Percentiles rank a stretch among this genome's conserved stretches.
Conservation (phyloP, 2,888 invertebrate genomes). For the Polyommatus icarus region DNA sequence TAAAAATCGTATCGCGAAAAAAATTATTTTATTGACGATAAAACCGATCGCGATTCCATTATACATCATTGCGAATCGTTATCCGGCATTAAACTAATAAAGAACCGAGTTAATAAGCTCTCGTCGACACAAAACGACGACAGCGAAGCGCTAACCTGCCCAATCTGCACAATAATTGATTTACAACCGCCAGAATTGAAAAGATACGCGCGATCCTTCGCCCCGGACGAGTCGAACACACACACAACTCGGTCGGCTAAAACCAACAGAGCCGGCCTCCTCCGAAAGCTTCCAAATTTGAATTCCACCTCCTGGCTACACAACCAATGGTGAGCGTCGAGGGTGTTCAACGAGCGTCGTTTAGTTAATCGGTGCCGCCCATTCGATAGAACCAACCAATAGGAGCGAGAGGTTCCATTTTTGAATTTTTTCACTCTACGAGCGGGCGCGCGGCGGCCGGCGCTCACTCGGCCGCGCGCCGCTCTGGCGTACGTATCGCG, state of each 20-base stretch:
- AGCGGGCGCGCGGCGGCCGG: slow-evolving; percentile 55
- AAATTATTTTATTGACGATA: slow-evolving; percentile 61
- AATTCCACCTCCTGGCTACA: slow-evolving; percentile 61
- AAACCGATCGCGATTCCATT: slow-evolving; percentile 52
- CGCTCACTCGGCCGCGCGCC: slow-evolving; percentile 78
- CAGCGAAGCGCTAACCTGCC: slow-evolving; percentile 54
- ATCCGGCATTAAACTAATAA: slow-evolving; percentile 77
- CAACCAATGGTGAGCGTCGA: slow-evolving; percentile 57
- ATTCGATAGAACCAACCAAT: slow-evolving; percentile 59
- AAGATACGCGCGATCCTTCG: slow-evolving; percentile 54
- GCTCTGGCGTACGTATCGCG: slow-evolving; percentile 75
- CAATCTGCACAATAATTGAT: slow-evolving; percentile 72
- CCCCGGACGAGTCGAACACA: slow-evolving; percentile 55
- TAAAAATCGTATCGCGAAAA: slow-evolving; percentile 62
- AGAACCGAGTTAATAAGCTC: slow-evolving; percentile 80
- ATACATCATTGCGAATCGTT: slow-evolving; percentile 55
- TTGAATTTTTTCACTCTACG: slow-evolving; percentile 56
- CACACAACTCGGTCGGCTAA: slow-evolving; percentile 64
- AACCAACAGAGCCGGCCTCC: slow-evolving; percentile 71
- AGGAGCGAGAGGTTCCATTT: slow-evolving; percentile 61
- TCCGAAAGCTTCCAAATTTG: slow-evolving; percentile 68
- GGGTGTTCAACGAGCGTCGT: slow-evolving; percentile 63
- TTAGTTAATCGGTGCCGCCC: slow-evolving; percentile 56
- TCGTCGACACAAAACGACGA: slow-evolving; percentile 58
- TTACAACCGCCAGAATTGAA: slow-evolving; percentile 66